phyloP scores from a whole-genome alignment of 2,888 invertebrate species.

The Aporophyla nigra region DNA sequence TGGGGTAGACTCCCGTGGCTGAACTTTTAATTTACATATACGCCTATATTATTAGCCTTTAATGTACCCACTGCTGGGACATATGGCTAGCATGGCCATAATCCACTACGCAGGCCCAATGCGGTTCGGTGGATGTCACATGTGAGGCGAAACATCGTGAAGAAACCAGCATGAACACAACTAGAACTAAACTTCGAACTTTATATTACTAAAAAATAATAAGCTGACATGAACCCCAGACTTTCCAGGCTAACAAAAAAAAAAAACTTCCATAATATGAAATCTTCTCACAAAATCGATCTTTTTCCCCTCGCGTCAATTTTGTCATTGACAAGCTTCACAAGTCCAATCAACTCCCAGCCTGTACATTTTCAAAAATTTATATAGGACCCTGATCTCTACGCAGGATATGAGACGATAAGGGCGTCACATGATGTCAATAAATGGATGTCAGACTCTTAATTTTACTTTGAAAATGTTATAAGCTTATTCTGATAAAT shows the following conservation, averaged over 20 bases:
- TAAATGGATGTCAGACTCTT: conserved; percentile 42
- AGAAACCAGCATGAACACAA: too few species aligned
- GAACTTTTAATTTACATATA: too few species aligned
- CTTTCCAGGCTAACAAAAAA: not conserved
- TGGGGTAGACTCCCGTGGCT: too few species aligned
- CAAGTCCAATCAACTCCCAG: conserved; percentile 39
- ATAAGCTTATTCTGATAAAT: conserved; percentile 55
- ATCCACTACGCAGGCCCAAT: too few species aligned
- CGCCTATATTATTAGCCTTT: too few species aligned
- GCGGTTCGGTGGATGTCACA: too few species aligned
- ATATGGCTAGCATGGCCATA: too few species aligned
- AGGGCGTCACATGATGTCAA: conserved; percentile 47
- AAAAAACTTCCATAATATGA: not conserved
- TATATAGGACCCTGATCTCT: conserved; percentile 35
- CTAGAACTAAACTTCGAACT: too few species aligned
- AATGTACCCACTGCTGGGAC: too few species aligned
- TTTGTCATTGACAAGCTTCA: conserved; percentile 22
- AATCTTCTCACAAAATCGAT: conserved; percentile 23
- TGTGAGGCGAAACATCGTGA: too few species aligned
- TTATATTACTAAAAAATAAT: not conserved
- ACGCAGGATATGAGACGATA: conserved; percentile 61
- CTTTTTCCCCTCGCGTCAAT: not conserved
- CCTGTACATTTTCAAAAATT: conserved; percentile 33
- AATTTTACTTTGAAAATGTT: conserved; percentile 60
- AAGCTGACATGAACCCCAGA: not conserved